Base-by-base conservation (phyloP, 2,888 invertebrate species). In the Magallana nippona region DNA sequence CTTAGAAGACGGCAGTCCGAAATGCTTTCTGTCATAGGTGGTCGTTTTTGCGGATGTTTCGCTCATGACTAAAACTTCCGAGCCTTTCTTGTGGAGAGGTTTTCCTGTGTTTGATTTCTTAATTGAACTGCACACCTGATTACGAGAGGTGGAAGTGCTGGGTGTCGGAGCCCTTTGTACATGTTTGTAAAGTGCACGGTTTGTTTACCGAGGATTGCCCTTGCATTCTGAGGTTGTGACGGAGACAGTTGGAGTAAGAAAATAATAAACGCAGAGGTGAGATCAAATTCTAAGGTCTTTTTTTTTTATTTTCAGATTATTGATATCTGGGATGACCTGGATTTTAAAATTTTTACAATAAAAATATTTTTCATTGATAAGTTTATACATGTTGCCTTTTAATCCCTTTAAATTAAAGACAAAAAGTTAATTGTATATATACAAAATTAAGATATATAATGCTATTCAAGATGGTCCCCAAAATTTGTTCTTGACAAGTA, bases 121-220 rank as follows among this genome's bases (percentile, higher is more conserved):
- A 71, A 71, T 71, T 71, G 17, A 71, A 71, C 71, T 71, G 71
- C 19, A 71, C 71, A 71, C 71, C 71, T 71, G 71, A 71, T 71
- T 22, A 71, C 15, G 71, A 13, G 71, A 71, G 22, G 27, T 71
- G 71, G 71, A 71, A 71, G 22, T 71, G 27, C 19, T 10, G 60
- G 60, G 60, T 44, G 60, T 60, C 60, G 17, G n/a, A 60, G n/a
- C n/a, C 60, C 60, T 60, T 60, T n/a, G 15, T 27, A 32, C 22
- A 15, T 71, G 71, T 71, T 71, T 71, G 32, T 71, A 71, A 71
- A 71, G 71, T 71, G 71, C 71, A 71, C 8, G 27, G 32, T 71
- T 71, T 71, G 27, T 27, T 27, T 22, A 71, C 22, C 11, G 32
- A 32, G 27, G 27, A 27, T 27, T 71, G 71, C 71, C 13, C 71